These are phyloP conservation scores for Linepithema humile DNA, from an alignment of 1,140 invertebrate genomes.

Conservation along the genomic window DNA sequence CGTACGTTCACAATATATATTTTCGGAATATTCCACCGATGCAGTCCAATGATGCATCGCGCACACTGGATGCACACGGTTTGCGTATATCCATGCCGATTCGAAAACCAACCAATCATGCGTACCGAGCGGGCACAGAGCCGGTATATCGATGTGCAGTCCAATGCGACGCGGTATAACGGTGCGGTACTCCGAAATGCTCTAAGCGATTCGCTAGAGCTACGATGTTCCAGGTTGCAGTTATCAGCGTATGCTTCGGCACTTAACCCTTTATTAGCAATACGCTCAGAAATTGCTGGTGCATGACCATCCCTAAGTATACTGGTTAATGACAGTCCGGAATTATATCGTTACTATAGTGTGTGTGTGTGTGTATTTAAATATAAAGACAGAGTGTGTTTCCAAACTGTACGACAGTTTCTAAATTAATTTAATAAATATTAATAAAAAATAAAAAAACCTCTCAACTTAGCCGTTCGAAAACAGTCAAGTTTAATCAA, in stretches of 20 bases:
- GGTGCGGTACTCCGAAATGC: constrained; percentile 38
- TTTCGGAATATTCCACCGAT: constrained; percentile 39
- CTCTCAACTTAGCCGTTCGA: neutral
- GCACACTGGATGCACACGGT: constrained; percentile 40
- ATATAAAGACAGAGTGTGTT: neutral
- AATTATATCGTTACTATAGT: neutral
- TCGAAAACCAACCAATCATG: constrained; percentile 57
- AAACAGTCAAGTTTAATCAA: neutral
- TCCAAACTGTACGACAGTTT: neutral
- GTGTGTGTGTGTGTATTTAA: neutral
- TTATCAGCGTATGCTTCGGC: constrained; percentile 46
- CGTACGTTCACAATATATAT: constrained; percentile 21
- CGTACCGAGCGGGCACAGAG: constrained; percentile 40
- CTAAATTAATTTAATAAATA: neutral
- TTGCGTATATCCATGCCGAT: constrained; percentile 54
- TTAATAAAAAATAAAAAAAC: neutral
- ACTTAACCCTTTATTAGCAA: constrained; percentile 58
- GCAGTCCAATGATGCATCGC: constrained; percentile 42
- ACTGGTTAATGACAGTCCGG: constrained; percentile 3
- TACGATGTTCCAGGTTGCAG: constrained; percentile 27
- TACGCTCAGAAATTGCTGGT: constrained; percentile 47
- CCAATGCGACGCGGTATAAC: constrained; percentile 10
- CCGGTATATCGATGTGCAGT: constrained; percentile 35
- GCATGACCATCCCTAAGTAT: constrained; percentile 50
- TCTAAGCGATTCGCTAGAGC: constrained; percentile 48